Base-by-base conservation (phyloP, 2,888 invertebrate species). In the Agrenia bidenticulata region DNA sequence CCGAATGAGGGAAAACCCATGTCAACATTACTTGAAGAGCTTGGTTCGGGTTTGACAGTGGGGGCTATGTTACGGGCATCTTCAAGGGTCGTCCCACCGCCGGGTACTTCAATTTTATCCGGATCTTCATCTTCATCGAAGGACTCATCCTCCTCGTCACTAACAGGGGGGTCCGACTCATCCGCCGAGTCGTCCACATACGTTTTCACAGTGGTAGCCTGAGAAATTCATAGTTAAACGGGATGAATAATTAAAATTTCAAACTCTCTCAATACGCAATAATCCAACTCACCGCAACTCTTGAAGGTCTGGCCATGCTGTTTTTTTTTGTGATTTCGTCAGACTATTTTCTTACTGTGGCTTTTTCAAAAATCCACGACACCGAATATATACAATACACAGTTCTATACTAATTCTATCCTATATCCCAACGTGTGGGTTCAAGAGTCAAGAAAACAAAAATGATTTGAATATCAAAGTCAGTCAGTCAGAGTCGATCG, bases 61-160 rank as follows among this genome's bases (percentile, higher is more conserved):
- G 56, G 19, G 23, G 59, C 66, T 17, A 76, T 32, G 13, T 73
- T 67, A 11, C 72, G 77, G 0, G 90, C 89, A n/a, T 92, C 88
- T 2, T 90, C 89, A 78, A 93, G 82, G 77, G 91, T 90, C 79
- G 90, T 92, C 17, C 92, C 92, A 15, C 92, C 92, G 89, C 92
- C 92, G 80, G 92, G 92, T 51, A 93, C 92, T 85, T 92, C 90
- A 81, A 92, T 88, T 82, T 89, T 91, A 80, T 93, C 93, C 64
- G 93, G 93, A 84, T 93, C 93, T 77, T 90, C 92, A 80, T 91
- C 91, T 77, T 75, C 76, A 56, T 73, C 73, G 54, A 73, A 70
- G 1, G 73, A 74, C 15, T 70, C 73, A 27, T 76, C 62, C 66
- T 77, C 63, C 77, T 73, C 66, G 71, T 77, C 66, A 73, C 69